Base-by-base conservation (phyloP, 2,888 invertebrate genomes). In the Lomographa bimaculata region DNA sequence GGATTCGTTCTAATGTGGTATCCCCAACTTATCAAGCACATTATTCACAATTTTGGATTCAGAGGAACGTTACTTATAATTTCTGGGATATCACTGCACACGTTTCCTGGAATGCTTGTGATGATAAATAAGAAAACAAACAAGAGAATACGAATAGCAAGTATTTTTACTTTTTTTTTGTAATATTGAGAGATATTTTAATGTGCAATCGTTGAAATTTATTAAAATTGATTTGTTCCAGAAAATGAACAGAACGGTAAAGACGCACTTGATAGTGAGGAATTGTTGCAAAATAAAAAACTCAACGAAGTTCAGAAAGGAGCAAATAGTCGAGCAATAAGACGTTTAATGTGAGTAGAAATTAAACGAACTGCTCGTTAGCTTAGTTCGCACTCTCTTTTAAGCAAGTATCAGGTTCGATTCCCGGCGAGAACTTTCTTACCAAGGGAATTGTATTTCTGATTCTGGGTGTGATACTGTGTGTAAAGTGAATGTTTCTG, bases 31-130 rank as follows among this genome's bases (percentile, higher is more conserved):
- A 68, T 91, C 4, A 91, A 90, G 51, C 60, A 72, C 9, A 74
- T 91, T 23, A 79, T 92, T 71, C 68, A 66, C 0, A 36, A 56
- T 0, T 93, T 91, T 35, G 93, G 93, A 32, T 93, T 92, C 60
- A 80, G 92, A 73, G 93, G 93, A 12, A 91, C 93, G 0, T 74
- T 92, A 8, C 73, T 91, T 0, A 73, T 93, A 18, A 69, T 91
- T 35, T 90, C 91, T 7, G 93, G 90, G 18, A 70, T 93, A 51
- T 90, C 92, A 16, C 66, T 93, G 11, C 87, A 94, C 50, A 83
- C 89, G 7, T 75, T 93, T 25, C 84, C 91, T 1, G 93, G 92
- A 26, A 91, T 92, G 83, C 60, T 89, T 2, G 68, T 90, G 23
- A 90, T 93, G 89, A 90, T 89, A 50, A 90, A 85, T 7, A 29